Evolutionary conservation across 1,140 invertebrate species (phyloP).

Genomic region (Planococcus citri): DNA sequence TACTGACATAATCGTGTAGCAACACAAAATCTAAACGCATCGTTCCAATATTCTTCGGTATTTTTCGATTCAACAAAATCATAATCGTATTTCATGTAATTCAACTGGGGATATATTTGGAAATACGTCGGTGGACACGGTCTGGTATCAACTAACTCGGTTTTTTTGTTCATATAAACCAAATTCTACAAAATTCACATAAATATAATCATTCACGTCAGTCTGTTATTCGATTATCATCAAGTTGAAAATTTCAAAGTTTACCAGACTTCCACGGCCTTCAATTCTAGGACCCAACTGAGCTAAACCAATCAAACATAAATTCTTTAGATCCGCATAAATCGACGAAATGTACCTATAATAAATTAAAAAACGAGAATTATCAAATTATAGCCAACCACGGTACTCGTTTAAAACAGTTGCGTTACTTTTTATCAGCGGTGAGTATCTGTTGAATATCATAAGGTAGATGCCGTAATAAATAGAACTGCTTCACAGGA

Average conservation of each 20-base stretch:
- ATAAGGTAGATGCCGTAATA: conserved; percentile 44
- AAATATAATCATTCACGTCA: too few species aligned
- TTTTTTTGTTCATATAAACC: conserved; percentile 52
- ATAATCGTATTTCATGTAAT: conserved; percentile 43
- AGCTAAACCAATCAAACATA: conserved; percentile 54
- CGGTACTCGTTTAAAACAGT: neutral
- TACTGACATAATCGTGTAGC: conserved; percentile 49
- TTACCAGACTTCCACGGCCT: conserved; percentile 42
- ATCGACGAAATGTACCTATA: conserved; percentile 46
- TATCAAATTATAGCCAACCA: neutral
- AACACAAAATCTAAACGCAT: conserved; percentile 52
- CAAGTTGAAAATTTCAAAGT: neutral
- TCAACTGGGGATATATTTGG: conserved; percentile 41
- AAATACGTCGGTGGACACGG: conserved; percentile 48
- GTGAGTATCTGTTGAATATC: conserved; percentile 23
- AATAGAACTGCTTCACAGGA: conserved; percentile 50
- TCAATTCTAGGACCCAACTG: conserved; percentile 53
- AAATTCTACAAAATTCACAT: conserved; percentile 38
- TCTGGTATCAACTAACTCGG: conserved; percentile 51
- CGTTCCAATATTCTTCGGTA: conserved; percentile 59
- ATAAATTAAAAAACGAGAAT: conserved; percentile 18
- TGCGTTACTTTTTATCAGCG: conserved; percentile 24
- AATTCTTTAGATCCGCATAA: conserved; percentile 40
- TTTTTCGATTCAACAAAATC: conserved; percentile 41
- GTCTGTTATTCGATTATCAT: too few species aligned